Conservation (phyloP, 2,888 invertebrate genomes). For the Enchytraeus crypticus region DNA sequence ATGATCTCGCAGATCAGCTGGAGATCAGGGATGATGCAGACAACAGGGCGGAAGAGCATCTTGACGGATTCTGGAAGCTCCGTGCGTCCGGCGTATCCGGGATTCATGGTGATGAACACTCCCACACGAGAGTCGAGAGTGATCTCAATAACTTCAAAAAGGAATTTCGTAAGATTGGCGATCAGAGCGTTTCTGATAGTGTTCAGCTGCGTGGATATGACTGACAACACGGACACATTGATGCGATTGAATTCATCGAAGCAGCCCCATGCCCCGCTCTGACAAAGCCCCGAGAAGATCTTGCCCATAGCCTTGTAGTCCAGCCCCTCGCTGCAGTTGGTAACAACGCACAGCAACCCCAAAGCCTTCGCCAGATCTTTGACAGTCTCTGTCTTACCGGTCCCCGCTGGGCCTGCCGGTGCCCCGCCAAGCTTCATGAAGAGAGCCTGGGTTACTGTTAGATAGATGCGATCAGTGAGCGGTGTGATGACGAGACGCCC, state of each 20-base stretch:
- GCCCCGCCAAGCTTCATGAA: constrained; percentile 85
- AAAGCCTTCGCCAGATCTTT: constrained; percentile 86
- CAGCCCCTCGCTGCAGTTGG: constrained; percentile 76
- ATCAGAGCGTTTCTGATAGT: constrained; percentile 76
- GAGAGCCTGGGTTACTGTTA: constrained; percentile 76
- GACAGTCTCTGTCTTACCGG: constrained; percentile 82
- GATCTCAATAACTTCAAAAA: constrained; percentile 79
- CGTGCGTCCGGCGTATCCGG: constrained; percentile 81
- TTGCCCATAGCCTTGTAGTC: constrained; percentile 56
- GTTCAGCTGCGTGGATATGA: constrained; percentile 82
- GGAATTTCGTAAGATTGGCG: constrained; percentile 64
- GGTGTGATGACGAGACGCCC: constrained; percentile 84
- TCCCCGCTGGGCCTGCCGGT: constrained; percentile 60
- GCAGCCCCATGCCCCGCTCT: constrained; percentile 90
- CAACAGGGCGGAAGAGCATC: constrained; percentile 80
- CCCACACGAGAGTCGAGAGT: constrained; percentile 74
- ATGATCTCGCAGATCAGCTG: constrained; percentile 87
- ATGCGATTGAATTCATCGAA: constrained; percentile 91
- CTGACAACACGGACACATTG: constrained; percentile 80
- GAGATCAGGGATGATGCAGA: constrained; percentile 81
- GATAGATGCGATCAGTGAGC: constrained; percentile 80
- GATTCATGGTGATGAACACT: constrained; percentile 91
- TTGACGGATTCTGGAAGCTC: constrained; percentile 81
- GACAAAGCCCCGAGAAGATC: constrained; percentile 60
- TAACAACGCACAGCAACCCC: constrained; percentile 53